phyloP scores from a whole-genome alignment of 2,797 vertebrate species.

The Pogonophryne albipinna region DNA sequence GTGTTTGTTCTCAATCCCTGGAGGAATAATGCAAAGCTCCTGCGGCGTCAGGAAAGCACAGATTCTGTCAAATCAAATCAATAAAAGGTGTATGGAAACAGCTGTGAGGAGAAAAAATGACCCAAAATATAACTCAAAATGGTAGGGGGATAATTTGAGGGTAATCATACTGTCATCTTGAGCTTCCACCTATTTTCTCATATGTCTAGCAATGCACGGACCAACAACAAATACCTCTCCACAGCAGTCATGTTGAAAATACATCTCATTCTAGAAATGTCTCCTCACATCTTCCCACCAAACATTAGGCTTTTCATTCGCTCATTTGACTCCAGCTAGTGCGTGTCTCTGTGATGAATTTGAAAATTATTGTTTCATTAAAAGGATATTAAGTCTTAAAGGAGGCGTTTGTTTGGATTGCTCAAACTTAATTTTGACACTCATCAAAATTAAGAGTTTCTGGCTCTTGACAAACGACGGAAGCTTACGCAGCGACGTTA shows the following conservation, averaged over 20 bases:
- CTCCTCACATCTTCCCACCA: background rate
- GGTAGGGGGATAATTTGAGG: constrained; percentile 15
- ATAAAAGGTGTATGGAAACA: constrained; percentile 1
- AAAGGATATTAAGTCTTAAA: constrained; percentile 46
- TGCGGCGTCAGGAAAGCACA: constrained; percentile 7
- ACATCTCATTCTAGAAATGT: background rate
- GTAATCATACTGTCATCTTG: constrained; percentile 27
- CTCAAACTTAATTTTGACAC: background rate
- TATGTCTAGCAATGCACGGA: background rate
- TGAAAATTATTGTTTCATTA: constrained; percentile 53
- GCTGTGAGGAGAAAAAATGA: background rate
- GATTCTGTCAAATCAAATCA: constrained; percentile 6
- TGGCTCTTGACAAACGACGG: background rate
- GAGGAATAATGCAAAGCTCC: constrained; percentile 6
- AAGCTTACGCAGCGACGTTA: constrained; percentile 28
- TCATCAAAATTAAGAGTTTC: constrained; percentile 31
- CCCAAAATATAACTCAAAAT: constrained; percentile 2
- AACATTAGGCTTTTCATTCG: constrained; percentile 11
- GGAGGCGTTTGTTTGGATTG: constrained; percentile 40
- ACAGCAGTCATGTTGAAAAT: background rate
- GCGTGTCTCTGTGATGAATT: constrained; percentile 19
- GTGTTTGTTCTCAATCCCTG: constrained; percentile 29
- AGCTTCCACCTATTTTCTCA: constrained; percentile 3
- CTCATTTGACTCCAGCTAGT: constrained; percentile 34
- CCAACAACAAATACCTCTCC: background rate